Percentiles rank a stretch among this genome's conserved stretches.
Evolutionary conservation across 2,888 invertebrate species (phyloP).

Genomic region (Gonocerus acuteangulatus): DNA sequence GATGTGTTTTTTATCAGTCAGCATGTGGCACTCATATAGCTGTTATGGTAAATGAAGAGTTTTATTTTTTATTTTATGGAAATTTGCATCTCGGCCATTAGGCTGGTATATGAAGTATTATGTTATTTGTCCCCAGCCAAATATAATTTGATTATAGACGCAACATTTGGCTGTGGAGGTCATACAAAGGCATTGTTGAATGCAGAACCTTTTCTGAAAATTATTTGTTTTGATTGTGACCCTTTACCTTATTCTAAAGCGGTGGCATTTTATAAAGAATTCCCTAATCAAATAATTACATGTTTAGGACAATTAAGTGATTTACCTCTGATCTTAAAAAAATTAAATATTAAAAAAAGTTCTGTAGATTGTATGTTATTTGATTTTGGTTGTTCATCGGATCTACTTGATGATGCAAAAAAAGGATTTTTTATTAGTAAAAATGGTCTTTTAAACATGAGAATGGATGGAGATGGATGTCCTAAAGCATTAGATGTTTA

Average conservation of each 20-base stretch:
- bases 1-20: neutral
- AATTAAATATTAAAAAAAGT: slow-evolving; percentile 52
- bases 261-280: slow-evolving; percentile 54
- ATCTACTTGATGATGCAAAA: slow-evolving; percentile 76
- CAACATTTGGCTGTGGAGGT: slow-evolving; percentile 95
- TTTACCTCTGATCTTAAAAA: slow-evolving; percentile 58
- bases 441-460: slow-evolving; percentile 88
- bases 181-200: slow-evolving; percentile 71
- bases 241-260: slow-evolving; percentile 68
- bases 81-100: no score
- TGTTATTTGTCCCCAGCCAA: slow-evolving; percentile 57
- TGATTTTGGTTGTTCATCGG: slow-evolving; percentile 91
- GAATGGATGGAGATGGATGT: slow-evolving; percentile 77
- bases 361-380: slow-evolving; percentile 81
- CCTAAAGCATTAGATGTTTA: slow-evolving; percentile 84
- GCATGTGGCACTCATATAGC: slow-evolving; percentile 53
- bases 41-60: slow-evolving; percentile 64
- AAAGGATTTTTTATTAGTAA: slow-evolving; percentile 80
- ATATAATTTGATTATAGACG: slow-evolving; percentile 68
- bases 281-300: slow-evolving; percentile 66
- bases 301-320: slow-evolving; percentile 83
- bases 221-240: slow-evolving; percentile 83
- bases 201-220: slow-evolving; percentile 53
- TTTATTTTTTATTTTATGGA: slow-evolving; percentile 60
- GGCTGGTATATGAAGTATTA: slow-evolving; percentile 64